Base-by-base conservation (phyloP, 92 coral and sea anemone species). In the Porites cylindrica region DNA sequence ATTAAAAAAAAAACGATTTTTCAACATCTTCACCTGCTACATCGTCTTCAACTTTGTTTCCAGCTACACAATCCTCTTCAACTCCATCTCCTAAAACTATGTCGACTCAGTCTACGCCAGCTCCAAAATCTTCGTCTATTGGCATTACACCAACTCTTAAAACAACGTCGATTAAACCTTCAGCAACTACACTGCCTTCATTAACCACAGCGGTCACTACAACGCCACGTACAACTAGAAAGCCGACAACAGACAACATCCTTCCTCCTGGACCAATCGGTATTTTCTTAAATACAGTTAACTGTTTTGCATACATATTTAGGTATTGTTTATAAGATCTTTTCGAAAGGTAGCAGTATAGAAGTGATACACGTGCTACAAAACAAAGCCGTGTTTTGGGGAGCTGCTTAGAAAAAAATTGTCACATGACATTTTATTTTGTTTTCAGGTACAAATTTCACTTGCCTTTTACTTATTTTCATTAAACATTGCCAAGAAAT, bases 241-340 rank as follows among this genome's bases (percentile, higher is more conserved):
- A 20, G 16, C 10, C 54, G 5, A 38, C 68, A 78, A 78, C 82
- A 78, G 13, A 5, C 10, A 32, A 17, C 20, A 38, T 50, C 26
- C 50, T 81, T 12, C 77, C 51, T 29, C 78, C 78, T 1, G 86
- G 78, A 4, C 67, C 77, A 1, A 16, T 56, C 38, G 85, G 85
- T 81, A 69, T 3, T 71, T 9, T 1, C 7, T 24, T 3, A 10
- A 65, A 16, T 38, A 7, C 21, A 14, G 23, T 23, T 4, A 4
- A 70, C 6, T 29, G 72, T 68, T 68, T 54, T 54, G 16, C 60
- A 54, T 10, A 13, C 60, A 54, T 54, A 54, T 54, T 54, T 54
- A 9, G 60, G 32, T 29, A 29, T 29, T 29, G 32, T 29, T 2
- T 29, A 29, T 29, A 2, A 4, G 47, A 38, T 38, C 47, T 38